Conservation (phyloP, 2,888 invertebrate species). For the Cloeon dipterum region DNA sequence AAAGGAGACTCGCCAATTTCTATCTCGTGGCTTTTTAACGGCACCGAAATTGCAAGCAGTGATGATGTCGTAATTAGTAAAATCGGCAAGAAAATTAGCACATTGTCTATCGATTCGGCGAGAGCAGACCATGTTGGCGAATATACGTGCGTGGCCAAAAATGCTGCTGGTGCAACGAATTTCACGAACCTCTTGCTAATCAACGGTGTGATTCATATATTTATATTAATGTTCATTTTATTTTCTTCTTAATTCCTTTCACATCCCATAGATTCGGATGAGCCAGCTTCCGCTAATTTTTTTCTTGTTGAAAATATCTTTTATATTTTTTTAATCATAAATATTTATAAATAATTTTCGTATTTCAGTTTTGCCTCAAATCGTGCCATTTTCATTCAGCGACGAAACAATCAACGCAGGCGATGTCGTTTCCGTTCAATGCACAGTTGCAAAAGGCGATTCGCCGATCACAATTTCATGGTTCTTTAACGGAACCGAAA, state of each 20-base stretch:
- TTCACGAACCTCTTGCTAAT: slow-evolving; percentile 45
- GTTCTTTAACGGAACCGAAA: slow-evolving; percentile 32
- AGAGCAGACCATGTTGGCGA: slow-evolving; percentile 13
- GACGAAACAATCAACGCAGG: slow-evolving; percentile 38
- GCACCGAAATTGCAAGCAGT: neutral
- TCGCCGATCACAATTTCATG: slow-evolving; percentile 47
- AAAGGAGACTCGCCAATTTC: slow-evolving; percentile 34
- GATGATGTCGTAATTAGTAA: slow-evolving; percentile 8
- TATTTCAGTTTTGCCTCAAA: slow-evolving; percentile 32
- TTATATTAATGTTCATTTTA: too few relatives aligned
- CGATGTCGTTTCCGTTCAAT: slow-evolving; percentile 34
- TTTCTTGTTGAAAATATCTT: neutral
- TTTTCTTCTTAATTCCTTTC: too few relatives aligned
- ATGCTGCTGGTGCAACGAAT: slow-evolving; percentile 21
- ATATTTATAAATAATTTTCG: neutral
- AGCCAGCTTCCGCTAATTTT: neutral
- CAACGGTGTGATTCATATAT: too few relatives aligned
- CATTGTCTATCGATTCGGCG: slow-evolving; percentile 15
- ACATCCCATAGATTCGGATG: too few relatives aligned
- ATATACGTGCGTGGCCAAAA: slow-evolving; percentile 14
- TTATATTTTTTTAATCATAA: neutral
- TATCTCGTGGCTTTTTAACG: slow-evolving; percentile 20
- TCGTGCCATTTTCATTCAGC: slow-evolving; percentile 31
- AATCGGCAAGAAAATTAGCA: slow-evolving; percentile 12
- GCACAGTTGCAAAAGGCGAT: slow-evolving; percentile 43